A percentile compares a stretch with the other conserved stretches of the same genome.
phyloP scores from a whole-genome alignment of 2,113 vertebrate genomes.

The Cyanoliseus patagonus region DNA sequence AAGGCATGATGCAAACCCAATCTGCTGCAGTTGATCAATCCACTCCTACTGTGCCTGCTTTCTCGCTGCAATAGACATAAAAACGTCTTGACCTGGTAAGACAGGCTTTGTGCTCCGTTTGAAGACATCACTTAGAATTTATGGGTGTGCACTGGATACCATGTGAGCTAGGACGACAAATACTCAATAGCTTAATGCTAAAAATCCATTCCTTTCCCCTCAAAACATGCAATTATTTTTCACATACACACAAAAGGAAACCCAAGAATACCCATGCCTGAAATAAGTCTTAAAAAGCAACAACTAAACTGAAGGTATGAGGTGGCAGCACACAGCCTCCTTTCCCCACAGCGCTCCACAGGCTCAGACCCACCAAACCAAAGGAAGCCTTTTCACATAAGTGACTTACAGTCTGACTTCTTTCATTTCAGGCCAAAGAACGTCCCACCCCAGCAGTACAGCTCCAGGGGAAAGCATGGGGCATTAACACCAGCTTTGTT shows the following conservation, averaged over 20 bases:
- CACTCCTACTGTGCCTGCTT: background rate
- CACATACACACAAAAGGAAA: background rate
- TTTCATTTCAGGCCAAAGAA: background rate
- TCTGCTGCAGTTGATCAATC: background rate
- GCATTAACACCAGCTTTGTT: background rate
- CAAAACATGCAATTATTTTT: background rate
- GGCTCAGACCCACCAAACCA: background rate
- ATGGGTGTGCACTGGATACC: background rate
- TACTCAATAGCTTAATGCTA: background rate
- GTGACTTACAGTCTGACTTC: background rate
- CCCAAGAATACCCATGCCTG: background rate
- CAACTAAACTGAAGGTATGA: background rate
- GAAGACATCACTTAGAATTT: background rate
- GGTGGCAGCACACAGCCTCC: background rate
- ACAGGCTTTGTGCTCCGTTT: background rate
- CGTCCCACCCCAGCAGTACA: background rate
- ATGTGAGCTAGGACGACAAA: background rate
- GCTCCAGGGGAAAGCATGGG: background rate
- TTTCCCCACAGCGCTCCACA: rapidly evolving
- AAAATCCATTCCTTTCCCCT: background rate
- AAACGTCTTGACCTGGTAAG: background rate
- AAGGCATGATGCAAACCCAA: background rate
- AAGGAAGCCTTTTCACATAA: background rate
- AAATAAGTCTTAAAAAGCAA: background rate
- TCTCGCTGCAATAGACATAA: background rate